Base-by-base conservation (phyloP, 2,888 invertebrate species). In the Campopleginae sp. region DNA sequence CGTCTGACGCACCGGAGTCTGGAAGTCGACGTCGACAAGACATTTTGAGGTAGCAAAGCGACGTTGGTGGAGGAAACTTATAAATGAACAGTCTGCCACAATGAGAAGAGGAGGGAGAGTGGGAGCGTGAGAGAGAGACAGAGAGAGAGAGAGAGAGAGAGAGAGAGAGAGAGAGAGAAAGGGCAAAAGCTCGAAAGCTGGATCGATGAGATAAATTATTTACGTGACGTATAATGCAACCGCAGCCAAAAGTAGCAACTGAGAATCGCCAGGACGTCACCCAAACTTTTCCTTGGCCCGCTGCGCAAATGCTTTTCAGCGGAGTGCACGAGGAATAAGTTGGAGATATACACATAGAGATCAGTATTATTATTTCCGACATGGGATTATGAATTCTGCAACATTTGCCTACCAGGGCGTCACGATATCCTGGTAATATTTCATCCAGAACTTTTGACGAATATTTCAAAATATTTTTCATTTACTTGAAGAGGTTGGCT, bases 191-290 rank as follows among this genome's bases (percentile, higher is more conserved):
- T 65, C 19, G 27, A 48, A 51, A 46, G 31, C 46, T 78, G 65
- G 77, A 78, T 82, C 82, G 82, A 82, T 74, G 72, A 82, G 74
- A 78, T 78, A 58, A 82, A 74, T 78, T 78, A 82, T 82, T 46
- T 72, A 44, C 66, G 42, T 19, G 78, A 78, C 77, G 65, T 65
- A 51, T 54, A 65, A 82, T 82, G 63, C 77, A 33, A 71, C 72
- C 33, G 58, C 42, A 77, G 42, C 33, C 71, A n/a, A 72, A 77
- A 82, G 48, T 71, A 27, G 51, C 51, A 65, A 66, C 70, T 76
- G 48, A 44, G n/a, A 71, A 77, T 82, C 66, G 51, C 54, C 54
- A 27, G 38, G 44, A 58, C 68, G 61, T 63, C 23, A 66, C 12
- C n/a, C 6, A 44, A 58, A 44, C 54, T 19, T 68, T 68, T 70